These are phyloP conservation scores for Pocota personata DNA, from an alignment of 2,888 invertebrate species.

Conservation along the genomic window DNA sequence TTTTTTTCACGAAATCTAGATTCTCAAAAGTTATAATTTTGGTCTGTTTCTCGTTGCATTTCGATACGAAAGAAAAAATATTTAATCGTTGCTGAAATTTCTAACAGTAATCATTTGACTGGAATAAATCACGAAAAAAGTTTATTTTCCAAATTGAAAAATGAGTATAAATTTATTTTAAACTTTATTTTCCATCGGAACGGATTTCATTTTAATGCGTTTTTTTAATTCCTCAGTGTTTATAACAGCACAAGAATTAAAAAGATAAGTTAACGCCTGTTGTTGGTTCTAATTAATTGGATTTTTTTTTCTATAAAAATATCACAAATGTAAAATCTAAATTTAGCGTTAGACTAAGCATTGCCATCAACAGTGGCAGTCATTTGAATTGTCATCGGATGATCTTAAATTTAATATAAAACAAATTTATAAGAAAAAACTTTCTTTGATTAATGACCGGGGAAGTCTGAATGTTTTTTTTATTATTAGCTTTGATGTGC, in stretches of 20 bases:
- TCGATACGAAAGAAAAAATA: neutral
- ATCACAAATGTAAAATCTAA: slow-evolving; percentile 31
- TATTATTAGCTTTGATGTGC: slow-evolving; percentile 30
- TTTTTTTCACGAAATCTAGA: neutral
- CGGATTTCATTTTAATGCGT: slow-evolving; percentile 7
- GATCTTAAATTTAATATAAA: slow-evolving; percentile 2
- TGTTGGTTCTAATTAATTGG: slow-evolving; percentile 42
- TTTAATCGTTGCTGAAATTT: neutral
- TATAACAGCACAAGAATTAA: slow-evolving; percentile 14
- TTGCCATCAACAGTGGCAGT: slow-evolving; percentile 1
- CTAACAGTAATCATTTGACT: neutral
- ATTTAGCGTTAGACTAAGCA: slow-evolving; percentile 18
- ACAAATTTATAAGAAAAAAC: neutral
- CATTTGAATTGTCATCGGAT: slow-evolving; percentile 21
- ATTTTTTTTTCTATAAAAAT: slow-evolving; percentile 19
- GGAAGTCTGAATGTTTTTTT: slow-evolving; percentile 15
- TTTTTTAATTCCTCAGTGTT: slow-evolving; percentile 25
- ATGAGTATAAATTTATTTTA: slow-evolving; percentile 27
- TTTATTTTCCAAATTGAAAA: neutral
- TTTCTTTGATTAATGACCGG: slow-evolving; percentile 17
- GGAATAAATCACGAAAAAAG: neutral
- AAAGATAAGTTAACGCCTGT: slow-evolving; percentile 10
- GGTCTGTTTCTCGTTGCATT: slow-evolving; percentile 21
- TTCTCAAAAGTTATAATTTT: slow-evolving; percentile 1
- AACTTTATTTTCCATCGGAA: slow-evolving; percentile 17